Evolutionary conservation across 1,140 invertebrate species (phyloP).

Genomic region (Tetramorium alpestre): DNA sequence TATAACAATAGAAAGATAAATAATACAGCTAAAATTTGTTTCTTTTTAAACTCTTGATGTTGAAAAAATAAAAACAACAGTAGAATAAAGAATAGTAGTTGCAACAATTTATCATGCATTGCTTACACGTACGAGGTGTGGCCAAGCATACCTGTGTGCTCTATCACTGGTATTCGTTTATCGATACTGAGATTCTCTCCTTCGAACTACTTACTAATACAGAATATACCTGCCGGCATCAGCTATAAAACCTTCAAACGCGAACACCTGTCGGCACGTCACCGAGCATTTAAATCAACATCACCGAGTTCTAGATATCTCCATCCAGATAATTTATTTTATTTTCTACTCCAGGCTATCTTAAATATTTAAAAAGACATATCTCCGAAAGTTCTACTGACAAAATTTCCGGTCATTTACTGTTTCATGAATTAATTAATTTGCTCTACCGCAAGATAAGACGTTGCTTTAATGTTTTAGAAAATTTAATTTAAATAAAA

Average conservation of each 20-base stretch:
- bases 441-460: not conserved
- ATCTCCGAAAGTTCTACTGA: not conserved
- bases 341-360: constrained; percentile 24
- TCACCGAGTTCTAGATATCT: not conserved
- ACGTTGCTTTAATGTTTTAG: not conserved
- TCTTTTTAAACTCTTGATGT: not conserved
- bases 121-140: constrained; percentile 52
- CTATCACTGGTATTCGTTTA: constrained; percentile 53
- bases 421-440: not conserved
- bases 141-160: constrained; percentile 4
- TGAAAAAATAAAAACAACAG: constrained; percentile 36
- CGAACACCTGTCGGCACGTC: constrained; percentile 54
- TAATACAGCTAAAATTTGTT: not conserved
- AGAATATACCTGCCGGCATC: constrained; percentile 17
- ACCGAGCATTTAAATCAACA: constrained; percentile 59
- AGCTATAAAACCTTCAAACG: constrained; percentile 47
- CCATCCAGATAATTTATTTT: constrained; percentile 22
- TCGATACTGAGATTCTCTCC: constrained; percentile 45
- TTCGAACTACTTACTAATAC: constrained; percentile 21
- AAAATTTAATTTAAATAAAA: not conserved
- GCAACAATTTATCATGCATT: constrained; percentile 43
- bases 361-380: not conserved
- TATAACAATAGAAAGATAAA: not conserved
- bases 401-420: not conserved
- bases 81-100: constrained; percentile 27